Evolutionary conservation across 2,888 invertebrate genomes (phyloP), one percentile per base, ranked within the genome.

Genomic region (Lasioglossum morio): DNA sequence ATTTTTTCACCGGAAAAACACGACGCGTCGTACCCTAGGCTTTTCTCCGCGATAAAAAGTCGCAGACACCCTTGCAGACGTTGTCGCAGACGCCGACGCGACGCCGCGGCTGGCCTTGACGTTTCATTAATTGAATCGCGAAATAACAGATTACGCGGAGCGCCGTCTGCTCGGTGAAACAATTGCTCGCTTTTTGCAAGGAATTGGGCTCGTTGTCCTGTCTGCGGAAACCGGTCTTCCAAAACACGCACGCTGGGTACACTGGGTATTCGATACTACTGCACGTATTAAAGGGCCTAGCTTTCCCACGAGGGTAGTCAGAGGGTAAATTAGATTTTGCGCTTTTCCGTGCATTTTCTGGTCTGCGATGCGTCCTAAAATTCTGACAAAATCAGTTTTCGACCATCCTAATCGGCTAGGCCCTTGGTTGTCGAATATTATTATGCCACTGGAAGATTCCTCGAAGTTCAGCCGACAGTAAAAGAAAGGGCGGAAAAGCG

Each of bases 51-150:
- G 63, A 63, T 30, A 63, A 63, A 63, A 30, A 30, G 16, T 63
- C 63, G 16, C 27, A 14, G 60, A 63, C 60, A 10, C 27, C 23
- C 23, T 27, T 5, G 63, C 63, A 27, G 63, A 63, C 30, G 14
- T 16, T 30, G 30, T 16, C 63, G 63, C 63, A 27, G 30, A 63
- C 63, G 63, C n/a, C 16, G 30, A 7, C 63, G 63, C 30, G 7
- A 7, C 63, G 63, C 27, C 16, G 30, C 77, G 46, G 74, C 73
- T 84, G 85, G 60, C 76, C 80, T 75, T 81, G 86, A 86, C 85
- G 73, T 85, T 81, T 86, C 74, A 66, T 81, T 85, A 85, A 86
- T 86, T 79, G 85, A 86, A 79, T 75, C 85, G 81, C 30, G 73
- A 79, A 76, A 57, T 77, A 77, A 85, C 76, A 57, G 46, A 69